Conservation (phyloP, 1,140 invertebrate genomes). For the Drosophila santomea region DNA sequence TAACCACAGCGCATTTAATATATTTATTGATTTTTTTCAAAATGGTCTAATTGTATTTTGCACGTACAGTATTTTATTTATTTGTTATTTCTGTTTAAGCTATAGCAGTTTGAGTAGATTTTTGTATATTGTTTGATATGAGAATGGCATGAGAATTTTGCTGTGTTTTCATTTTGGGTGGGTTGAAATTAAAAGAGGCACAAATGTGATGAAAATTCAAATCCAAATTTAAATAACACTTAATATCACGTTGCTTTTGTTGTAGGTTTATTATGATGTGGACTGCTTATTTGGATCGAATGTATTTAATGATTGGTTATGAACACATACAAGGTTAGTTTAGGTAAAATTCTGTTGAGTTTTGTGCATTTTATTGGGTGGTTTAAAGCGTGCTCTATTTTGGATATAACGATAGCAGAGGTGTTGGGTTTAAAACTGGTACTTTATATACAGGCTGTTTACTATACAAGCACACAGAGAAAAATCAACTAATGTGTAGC, state of each 20-base stretch:
- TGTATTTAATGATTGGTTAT: conserved; percentile 26
- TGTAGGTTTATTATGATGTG: conserved; percentile 9
- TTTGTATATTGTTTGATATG: conserved; percentile 60
- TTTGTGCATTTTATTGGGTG: conserved; percentile 34
- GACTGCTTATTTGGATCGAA: neutral
- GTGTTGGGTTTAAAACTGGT: conserved; percentile 14
- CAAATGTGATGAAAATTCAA: conserved; percentile 33
- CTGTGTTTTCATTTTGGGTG: conserved; percentile 46
- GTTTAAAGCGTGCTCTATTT: conserved; percentile 38
- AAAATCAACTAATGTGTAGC: conserved; percentile 3
- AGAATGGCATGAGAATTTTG: conserved; percentile 76
- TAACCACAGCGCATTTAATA: conserved; percentile 20
- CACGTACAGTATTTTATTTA: conserved; percentile 42
- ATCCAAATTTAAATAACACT: conserved; percentile 7
- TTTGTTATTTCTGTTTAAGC: conserved; percentile 53
- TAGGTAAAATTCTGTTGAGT: neutral
- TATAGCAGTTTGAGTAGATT: conserved; percentile 50
- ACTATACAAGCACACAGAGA: conserved; percentile 26
- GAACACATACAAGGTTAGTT: conserved; percentile 26
- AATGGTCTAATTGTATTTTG: conserved; percentile 30
- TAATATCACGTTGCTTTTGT: neutral
- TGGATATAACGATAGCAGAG: conserved; percentile 7
- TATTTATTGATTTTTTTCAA: conserved; percentile 20
- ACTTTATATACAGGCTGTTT: conserved; percentile 30
- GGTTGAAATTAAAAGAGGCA: conserved; percentile 13